Evolutionary conservation across 2,888 invertebrate species (phyloP), one percentile per base, ranked within the genome.

Genomic region (Cheilosia pagana): DNA sequence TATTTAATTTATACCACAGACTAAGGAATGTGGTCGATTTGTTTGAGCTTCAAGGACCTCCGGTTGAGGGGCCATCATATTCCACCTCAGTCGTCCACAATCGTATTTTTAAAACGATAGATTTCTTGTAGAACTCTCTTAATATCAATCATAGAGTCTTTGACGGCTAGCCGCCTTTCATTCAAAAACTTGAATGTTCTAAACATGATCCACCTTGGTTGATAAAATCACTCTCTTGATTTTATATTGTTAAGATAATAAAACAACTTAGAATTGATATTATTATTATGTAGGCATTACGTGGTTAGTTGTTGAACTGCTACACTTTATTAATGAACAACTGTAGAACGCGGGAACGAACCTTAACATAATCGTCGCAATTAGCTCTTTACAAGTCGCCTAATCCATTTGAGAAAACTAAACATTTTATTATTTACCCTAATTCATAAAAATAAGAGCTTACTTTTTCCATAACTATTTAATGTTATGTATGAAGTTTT

Each of bases 371-470:
- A 35, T 35, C 35, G 12, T 35, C 35, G 19, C 45, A 19, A 16
- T 45, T 16, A 45, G 19, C 45, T 16, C 19, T 8, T 19, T 16
- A 8, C 3, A 1, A 16, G 19, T 8, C 19, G 16, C 45, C 16
- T 16, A 19, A 45, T 45, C 19, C 16, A 45, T 43, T 45, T 10
- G 35, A 19, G 2, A 16, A 16, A 45, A 45, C n/a, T 16, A 19
- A 45, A 16, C 7, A 8, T 45, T 45, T 45, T 45, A 45, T 45
- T 19, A 19, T 8, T 10, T 3, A 16, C 16, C 16, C 45, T 45
- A 45, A 8, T 23, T 23, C 62, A 62, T 62, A 31, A 28, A 50
- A 65, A 23, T 52, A 52, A 52, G 50, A 52, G 65, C 65, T 65
- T 65, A 52, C 23, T 52, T 5, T 35, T 35, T 63, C n/a, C 3